Conservation (phyloP, 2,113 vertebrate genomes). For the Cygnus buccinator region DNA sequence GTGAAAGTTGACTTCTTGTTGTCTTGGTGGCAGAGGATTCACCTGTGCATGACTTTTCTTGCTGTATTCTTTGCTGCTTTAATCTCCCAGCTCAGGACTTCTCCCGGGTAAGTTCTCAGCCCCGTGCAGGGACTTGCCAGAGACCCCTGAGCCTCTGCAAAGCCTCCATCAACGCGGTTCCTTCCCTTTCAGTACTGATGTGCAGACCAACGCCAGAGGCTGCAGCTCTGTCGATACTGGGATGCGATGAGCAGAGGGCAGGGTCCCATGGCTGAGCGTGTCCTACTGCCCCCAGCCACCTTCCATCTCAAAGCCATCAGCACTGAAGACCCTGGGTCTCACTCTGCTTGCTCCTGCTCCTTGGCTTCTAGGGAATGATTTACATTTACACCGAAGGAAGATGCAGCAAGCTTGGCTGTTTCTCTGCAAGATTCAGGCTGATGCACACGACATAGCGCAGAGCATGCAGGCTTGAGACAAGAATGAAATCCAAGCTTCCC, state of each 20-base stretch:
- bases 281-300: neutral
- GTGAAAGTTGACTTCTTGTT: neutral
- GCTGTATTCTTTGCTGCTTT: neutral
- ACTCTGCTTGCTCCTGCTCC: neutral
- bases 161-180: neutral
- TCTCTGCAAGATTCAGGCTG: neutral
- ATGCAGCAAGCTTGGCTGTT: neutral
- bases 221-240: fast-evolving
- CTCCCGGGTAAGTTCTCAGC: neutral
- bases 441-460: neutral
- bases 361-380: neutral
- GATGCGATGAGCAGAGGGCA: neutral
- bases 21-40: neutral
- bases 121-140: neutral
- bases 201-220: neutral
- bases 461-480: neutral
- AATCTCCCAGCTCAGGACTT: neutral
- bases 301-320: neutral
- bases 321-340: neutral
- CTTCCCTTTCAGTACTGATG: neutral
- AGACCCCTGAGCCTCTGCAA: neutral
- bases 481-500: neutral
- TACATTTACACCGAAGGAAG: neutral
- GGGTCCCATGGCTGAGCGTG: neutral
- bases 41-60: neutral